phyloP scores from a whole-genome alignment of 2,797 vertebrate genomes.

The Lerista edwardsae region DNA sequence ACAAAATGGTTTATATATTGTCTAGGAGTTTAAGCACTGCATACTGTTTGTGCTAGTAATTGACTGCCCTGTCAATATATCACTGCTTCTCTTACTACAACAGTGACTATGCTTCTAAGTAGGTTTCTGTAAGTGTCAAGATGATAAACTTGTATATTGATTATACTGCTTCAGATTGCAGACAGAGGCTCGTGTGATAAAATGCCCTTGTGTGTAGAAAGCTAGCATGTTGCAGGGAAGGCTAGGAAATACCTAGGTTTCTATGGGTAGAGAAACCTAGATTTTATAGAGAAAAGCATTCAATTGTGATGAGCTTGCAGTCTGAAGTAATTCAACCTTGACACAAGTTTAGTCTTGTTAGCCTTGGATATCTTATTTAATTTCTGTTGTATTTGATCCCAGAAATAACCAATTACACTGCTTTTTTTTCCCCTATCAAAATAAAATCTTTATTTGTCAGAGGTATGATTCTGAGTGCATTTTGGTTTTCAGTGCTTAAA shows the following conservation, averaged over 20 bases:
- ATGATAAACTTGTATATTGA: background rate
- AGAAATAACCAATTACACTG: background rate
- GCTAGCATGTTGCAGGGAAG: background rate
- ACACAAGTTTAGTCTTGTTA: background rate
- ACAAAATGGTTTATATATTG: too few relatives aligned
- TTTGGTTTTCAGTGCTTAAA: slow-evolving; percentile 32
- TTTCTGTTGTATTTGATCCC: background rate
- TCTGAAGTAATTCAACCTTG: background rate
- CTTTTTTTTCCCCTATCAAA: background rate
- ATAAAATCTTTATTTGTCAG: background rate
- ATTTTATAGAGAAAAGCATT: background rate
- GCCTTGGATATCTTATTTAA: background rate
- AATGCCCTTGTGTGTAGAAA: background rate
- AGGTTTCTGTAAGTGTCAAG: background rate
- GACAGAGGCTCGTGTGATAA: background rate
- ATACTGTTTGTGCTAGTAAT: too few relatives aligned
- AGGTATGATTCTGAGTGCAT: background rate
- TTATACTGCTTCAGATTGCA: background rate
- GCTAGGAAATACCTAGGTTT: background rate
- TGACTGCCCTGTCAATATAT: too few relatives aligned
- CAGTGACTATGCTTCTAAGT: too few relatives aligned
- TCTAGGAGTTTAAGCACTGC: too few relatives aligned
- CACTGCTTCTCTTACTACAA: too few relatives aligned
- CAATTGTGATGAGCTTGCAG: background rate
- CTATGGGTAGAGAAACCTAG: background rate